Evolutionary conservation across 2,888 invertebrate genomes (phyloP).

Genomic region (Platerodrilus igneus): DNA sequence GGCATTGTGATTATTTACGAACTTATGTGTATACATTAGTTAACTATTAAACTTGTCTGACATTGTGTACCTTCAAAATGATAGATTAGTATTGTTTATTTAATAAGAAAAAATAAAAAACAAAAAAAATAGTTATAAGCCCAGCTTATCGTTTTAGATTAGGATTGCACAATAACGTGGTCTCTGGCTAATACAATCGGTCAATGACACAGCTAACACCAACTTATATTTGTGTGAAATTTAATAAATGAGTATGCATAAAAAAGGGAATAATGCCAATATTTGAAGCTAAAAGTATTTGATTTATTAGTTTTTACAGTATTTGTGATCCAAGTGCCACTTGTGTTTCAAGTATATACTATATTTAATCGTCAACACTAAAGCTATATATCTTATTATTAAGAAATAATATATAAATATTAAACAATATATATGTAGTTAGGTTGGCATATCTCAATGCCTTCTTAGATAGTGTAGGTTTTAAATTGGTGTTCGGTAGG

Average conservation of each 20-base stretch:
- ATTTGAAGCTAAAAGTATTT: slow-evolving; percentile 38
- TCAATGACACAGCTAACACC: slow-evolving; percentile 4
- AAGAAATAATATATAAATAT: slow-evolving; percentile 43
- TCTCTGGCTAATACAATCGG: slow-evolving; percentile 26
- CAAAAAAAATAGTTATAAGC: slow-evolving; percentile 37
- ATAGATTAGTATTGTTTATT: slow-evolving; percentile 43
- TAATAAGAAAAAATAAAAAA: slow-evolving; percentile 37
- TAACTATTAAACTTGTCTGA: slow-evolving; percentile 43
- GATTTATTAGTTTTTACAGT: slow-evolving; percentile 65
- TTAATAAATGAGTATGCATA: slow-evolving; percentile 20
- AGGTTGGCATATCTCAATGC: slow-evolving; percentile 44
- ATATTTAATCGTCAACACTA: slow-evolving; percentile 45
- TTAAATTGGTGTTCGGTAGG: slow-evolving; percentile 48
- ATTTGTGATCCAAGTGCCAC: slow-evolving; percentile 77
- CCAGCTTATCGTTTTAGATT: slow-evolving; percentile 46
- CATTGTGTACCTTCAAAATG: slow-evolving; percentile 47
- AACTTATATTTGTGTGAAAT: slow-evolving; percentile 14
- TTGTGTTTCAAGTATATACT: slow-evolving; percentile 64
- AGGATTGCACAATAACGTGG: slow-evolving; percentile 40
- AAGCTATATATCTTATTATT: slow-evolving; percentile 46
- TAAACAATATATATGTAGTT: slow-evolving; percentile 36
- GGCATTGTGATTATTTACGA: slow-evolving; percentile 44
- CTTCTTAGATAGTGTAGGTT: slow-evolving; percentile 44
- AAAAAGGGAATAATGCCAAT: slow-evolving; percentile 24
- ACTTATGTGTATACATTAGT: slow-evolving; percentile 43